phyloP scores from a whole-genome alignment of 1,140 invertebrate genomes.

The Meteorus sp. region DNA sequence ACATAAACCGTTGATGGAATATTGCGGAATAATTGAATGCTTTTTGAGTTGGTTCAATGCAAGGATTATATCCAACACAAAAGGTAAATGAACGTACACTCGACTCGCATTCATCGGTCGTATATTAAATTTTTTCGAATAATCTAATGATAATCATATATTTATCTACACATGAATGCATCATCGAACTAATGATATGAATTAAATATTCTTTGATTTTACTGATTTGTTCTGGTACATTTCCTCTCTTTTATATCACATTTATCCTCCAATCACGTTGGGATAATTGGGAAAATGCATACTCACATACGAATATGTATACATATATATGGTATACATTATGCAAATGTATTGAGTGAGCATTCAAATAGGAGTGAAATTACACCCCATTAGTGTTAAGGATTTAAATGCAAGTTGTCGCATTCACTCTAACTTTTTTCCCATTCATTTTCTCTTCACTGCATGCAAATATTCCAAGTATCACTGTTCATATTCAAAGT shows the following conservation, averaged over 20 bases:
- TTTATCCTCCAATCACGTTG: too few species aligned
- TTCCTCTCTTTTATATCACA: too few species aligned
- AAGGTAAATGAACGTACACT: slow-evolving; percentile 24
- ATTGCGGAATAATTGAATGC: slow-evolving; percentile 6
- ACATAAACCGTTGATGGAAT: slow-evolving; percentile 1
- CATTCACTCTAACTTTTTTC: slow-evolving; percentile 6
- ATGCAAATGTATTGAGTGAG: too few species aligned
- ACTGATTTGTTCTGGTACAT: too few species aligned
- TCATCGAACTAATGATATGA: slow-evolving; percentile 5
- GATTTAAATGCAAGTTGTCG: background rate
- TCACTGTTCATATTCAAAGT: too few species aligned
- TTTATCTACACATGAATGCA: slow-evolving; percentile 7
- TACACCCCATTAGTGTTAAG: background rate
- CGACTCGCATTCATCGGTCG: slow-evolving; percentile 25
- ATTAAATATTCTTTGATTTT: background rate
- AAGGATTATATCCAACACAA: too few species aligned
- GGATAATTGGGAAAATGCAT: too few species aligned
- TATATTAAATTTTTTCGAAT: too few species aligned
- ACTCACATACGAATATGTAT: too few species aligned
- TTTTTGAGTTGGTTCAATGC: slow-evolving; percentile 24
- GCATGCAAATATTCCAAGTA: background rate
- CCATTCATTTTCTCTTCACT: background rate
- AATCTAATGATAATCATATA: too few species aligned
- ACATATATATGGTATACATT: too few species aligned
- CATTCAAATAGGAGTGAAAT: slow-evolving; percentile 4